Evolutionary conservation across 2,113 vertebrate genomes (phyloP).

Genomic region (Cottus gobio): DNA sequence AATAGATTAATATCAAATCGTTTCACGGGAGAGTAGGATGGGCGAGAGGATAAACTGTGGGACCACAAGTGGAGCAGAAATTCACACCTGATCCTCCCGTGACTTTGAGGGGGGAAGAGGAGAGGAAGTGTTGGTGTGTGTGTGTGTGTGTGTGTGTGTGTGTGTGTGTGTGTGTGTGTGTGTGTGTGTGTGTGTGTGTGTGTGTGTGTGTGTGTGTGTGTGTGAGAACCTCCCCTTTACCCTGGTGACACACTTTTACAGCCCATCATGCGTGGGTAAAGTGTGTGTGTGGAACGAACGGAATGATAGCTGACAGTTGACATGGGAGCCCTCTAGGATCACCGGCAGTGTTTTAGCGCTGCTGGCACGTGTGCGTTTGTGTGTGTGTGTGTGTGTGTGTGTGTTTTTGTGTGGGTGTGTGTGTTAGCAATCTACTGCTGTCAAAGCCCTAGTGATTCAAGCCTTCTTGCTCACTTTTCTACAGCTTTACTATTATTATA

Average conservation of each 20-base stretch:
- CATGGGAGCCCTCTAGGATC: conserved; percentile 57
- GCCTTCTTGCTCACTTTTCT: background rate
- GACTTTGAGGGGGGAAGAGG: background rate
- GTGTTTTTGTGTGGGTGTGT: conserved; percentile 13
- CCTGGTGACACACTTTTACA: conserved; percentile 64
- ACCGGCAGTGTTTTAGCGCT: conserved; percentile 25
- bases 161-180: too few species aligned
- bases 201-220: too few species aligned
- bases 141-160: too few species aligned
- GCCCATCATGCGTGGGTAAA: conserved; percentile 17
- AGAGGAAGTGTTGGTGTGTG: conserved; percentile 17
- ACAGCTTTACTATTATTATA: background rate
- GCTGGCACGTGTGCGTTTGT: background rate
- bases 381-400: background rate
- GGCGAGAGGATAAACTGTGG: conserved; percentile 58
- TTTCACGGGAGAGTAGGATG: conserved; percentile 25
- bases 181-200: too few species aligned
- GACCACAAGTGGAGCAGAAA: conserved; percentile 60
- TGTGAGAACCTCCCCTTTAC: too few species aligned
- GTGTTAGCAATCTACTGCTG: conserved; percentile 14
- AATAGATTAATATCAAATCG: conserved; percentile 37
- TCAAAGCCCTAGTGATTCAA: conserved; percentile 45
- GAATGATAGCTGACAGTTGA: conserved; percentile 49
- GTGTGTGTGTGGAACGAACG: background rate
- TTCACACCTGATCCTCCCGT: conserved; percentile 56